Conservation (phyloP, 1,140 invertebrate species). For the Pseudoatta argentina region DNA sequence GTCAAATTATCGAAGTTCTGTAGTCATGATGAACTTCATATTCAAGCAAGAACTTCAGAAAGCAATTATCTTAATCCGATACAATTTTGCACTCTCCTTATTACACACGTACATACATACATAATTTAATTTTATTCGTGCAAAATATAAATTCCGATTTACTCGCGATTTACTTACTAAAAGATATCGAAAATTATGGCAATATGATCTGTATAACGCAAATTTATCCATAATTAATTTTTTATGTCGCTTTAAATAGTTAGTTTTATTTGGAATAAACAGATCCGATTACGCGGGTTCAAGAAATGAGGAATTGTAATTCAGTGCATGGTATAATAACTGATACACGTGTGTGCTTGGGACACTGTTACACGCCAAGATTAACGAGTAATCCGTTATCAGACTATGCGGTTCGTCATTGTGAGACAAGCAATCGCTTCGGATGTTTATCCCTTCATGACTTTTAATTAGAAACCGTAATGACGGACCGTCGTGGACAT, state of each 20-base stretch:
- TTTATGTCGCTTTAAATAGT: slow-evolving; percentile 1
- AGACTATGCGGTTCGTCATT: background rate
- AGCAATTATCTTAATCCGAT: background rate
- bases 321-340: background rate
- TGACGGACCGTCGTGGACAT: background rate
- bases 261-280: background rate
- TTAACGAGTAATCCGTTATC: slow-evolving; percentile 31
- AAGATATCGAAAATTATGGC: background rate
- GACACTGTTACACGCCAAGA: background rate
- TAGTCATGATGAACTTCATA: slow-evolving; percentile 2
- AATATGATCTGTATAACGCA: background rate
- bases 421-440: background rate
- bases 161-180: background rate
- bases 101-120: background rate
- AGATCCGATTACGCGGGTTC: background rate
- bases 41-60: background rate
- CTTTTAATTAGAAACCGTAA: slow-evolving; percentile 26
- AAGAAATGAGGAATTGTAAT: background rate
- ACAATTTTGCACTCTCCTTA: background rate
- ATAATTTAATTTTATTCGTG: background rate
- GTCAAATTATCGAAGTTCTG: slow-evolving; percentile 15
- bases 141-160: background rate
- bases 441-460: slow-evolving; percentile 13
- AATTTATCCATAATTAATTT: background rate
- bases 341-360: background rate